Percentiles rank a stretch among this genome's conserved stretches.
These are phyloP conservation scores for Lasiurus cinereus DNA, from an alignment of 2,113 vertebrate genomes.

Conservation along the genomic window DNA sequence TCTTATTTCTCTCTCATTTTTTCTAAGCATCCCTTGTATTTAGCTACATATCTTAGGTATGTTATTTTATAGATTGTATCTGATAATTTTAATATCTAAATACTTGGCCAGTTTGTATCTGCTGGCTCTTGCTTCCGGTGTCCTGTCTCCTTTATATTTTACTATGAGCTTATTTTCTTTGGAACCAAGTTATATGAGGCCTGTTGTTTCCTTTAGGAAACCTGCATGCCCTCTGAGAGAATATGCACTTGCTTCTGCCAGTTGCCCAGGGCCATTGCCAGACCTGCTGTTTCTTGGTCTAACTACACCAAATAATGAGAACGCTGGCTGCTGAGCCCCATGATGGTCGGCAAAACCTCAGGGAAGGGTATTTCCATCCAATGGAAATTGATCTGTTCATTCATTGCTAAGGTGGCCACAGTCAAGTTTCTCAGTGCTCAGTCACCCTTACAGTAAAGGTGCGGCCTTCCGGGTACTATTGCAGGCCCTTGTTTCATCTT, in stretches of 20 bases:
- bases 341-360: not conserved
- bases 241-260: not conserved
- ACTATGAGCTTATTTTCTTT: not conserved
- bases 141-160: constrained; percentile 45
- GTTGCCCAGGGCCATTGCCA: not conserved
- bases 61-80: not conserved
- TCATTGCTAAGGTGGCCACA: not conserved
- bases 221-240: not conserved
- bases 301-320: not conserved
- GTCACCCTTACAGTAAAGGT: not conserved
- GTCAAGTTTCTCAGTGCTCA: not conserved
- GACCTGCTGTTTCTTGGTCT: not conserved
- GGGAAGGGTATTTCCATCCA: not conserved
- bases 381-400: not conserved
- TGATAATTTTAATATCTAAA: not conserved
- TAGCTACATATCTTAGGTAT: constrained; percentile 33
- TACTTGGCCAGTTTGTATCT: constrained; percentile 1
- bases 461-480: not conserved
- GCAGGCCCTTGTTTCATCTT: not conserved
- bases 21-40: constrained; percentile 40
- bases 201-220: not conserved
- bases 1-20: constrained; percentile 13
- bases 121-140: constrained; percentile 20
- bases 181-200: not conserved
- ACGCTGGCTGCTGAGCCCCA: not conserved